These are phyloP conservation scores for Hyperoplus immaculatus DNA, from an alignment of 2,797 vertebrate species.

Conservation along the genomic window DNA sequence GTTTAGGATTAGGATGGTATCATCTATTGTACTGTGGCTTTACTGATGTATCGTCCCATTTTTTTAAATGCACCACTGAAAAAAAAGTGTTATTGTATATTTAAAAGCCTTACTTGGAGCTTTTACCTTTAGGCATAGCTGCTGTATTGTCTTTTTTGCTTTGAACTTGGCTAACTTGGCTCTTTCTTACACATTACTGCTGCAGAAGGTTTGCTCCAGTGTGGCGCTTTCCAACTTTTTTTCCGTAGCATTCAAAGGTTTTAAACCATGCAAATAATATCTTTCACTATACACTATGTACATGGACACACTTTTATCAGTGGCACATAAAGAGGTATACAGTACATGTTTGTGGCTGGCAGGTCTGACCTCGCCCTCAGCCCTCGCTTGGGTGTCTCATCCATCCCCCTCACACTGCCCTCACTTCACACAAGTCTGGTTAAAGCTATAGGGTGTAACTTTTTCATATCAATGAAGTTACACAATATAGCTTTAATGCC, in stretches of 20 bases:
- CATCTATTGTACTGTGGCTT: not conserved
- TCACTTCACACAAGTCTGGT: slow-evolving; percentile 14
- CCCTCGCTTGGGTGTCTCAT: slow-evolving; percentile 1
- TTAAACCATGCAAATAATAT: slow-evolving; percentile 65
- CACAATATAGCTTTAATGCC: slow-evolving; percentile 35
- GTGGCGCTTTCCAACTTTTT: not conserved
- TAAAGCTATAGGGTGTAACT: too few relatives aligned
- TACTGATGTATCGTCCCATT: not conserved
- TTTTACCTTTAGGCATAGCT: not conserved
- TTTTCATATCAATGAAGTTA: too few relatives aligned
- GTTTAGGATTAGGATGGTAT: not conserved
- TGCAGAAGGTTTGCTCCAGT: slow-evolving; percentile 1
- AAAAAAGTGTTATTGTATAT: not conserved
- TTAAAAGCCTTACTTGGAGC: not conserved
- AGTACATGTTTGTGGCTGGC: slow-evolving; percentile 48
- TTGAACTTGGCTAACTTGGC: not conserved
- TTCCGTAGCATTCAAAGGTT: slow-evolving; percentile 44
- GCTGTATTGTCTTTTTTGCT: not conserved
- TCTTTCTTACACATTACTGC: not conserved
- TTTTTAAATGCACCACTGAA: not conserved
- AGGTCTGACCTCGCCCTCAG: slow-evolving; percentile 9
- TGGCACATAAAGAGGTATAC: slow-evolving; percentile 62
- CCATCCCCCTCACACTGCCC: slow-evolving; percentile 13
- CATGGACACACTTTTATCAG: slow-evolving; percentile 51
- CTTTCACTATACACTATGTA: slow-evolving; percentile 68